Conservation (phyloP, 2,888 invertebrate genomes). For the Microplitis deprimator region DNA sequence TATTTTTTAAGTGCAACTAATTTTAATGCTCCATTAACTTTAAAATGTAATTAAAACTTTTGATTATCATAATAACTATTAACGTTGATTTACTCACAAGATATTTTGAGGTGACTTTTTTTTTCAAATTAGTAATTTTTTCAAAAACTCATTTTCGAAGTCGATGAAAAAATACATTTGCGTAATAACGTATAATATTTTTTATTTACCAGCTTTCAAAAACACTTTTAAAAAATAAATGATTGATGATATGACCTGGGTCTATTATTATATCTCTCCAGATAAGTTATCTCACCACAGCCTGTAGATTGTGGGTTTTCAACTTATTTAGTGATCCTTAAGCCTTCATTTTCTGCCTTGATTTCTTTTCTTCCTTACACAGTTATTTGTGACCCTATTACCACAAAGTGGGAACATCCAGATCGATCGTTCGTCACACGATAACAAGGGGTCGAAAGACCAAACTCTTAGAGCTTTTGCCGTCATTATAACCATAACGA, state of each 20-base stretch:
- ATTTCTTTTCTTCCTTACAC: neutral
- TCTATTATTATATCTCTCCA: conserved; percentile 3
- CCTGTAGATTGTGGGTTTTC: neutral
- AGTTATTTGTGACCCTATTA: conserved; percentile 8
- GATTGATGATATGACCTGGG: neutral
- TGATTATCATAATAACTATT: no score
- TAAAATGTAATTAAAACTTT: no score
- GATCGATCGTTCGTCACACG: conserved; percentile 9
- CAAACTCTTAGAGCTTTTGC: conserved; percentile 7
- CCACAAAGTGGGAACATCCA: conserved; percentile 14
- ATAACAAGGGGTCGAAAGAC: conserved; percentile 20
- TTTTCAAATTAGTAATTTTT: no score
- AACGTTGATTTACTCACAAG: no score
- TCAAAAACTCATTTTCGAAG: no score
- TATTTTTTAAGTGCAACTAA: no score
- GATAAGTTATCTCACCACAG: neutral
- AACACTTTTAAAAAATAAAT: neutral
- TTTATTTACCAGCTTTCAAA: neutral
- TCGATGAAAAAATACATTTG: no score
- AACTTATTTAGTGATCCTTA: conserved; percentile 5
- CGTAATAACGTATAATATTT: neutral
- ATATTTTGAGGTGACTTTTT: no score
- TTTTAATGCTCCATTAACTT: no score
- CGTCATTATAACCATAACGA: conserved; percentile 19
- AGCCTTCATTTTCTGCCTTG: conserved; percentile 6